phyloP scores from a whole-genome alignment of 2,888 invertebrate genomes.

The Altica lythri region DNA sequence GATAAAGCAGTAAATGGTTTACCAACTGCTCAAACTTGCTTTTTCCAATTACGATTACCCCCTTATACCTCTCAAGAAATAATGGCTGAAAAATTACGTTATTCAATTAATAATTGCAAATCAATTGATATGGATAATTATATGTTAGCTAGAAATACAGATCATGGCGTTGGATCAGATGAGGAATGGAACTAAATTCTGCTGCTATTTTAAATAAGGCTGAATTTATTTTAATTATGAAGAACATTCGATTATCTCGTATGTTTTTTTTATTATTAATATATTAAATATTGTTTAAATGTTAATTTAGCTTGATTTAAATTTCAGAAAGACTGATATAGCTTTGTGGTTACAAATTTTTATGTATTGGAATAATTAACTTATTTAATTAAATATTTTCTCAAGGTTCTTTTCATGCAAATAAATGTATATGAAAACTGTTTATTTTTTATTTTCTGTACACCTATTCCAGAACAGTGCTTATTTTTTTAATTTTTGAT shows the following conservation, averaged over 20 bases:
- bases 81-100: constrained; percentile 66
- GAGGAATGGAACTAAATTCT: constrained; percentile 54
- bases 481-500: no score
- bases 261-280: no score
- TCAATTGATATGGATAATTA: constrained; percentile 74
- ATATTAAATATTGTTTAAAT: not conserved
- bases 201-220: constrained; percentile 13
- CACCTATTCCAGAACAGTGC: no score
- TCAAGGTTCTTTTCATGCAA: no score
- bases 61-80: constrained; percentile 64
- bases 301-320: no score
- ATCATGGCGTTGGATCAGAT: constrained; percentile 58
- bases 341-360: no score
- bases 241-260: no score
- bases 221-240: constrained; percentile 17
- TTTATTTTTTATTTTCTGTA: no score
- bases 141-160: constrained; percentile 67
- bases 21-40: constrained; percentile 68
- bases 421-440: no score
- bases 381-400: no score
- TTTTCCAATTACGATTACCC: constrained; percentile 68
- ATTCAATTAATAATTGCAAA: constrained; percentile 69
- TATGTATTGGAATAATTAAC: no score
- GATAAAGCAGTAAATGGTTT: constrained; percentile 63
- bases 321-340: no score